These are phyloP conservation scores for Euura lappo DNA, from an alignment of 1,140 invertebrate genomes.

Conservation along the genomic window DNA sequence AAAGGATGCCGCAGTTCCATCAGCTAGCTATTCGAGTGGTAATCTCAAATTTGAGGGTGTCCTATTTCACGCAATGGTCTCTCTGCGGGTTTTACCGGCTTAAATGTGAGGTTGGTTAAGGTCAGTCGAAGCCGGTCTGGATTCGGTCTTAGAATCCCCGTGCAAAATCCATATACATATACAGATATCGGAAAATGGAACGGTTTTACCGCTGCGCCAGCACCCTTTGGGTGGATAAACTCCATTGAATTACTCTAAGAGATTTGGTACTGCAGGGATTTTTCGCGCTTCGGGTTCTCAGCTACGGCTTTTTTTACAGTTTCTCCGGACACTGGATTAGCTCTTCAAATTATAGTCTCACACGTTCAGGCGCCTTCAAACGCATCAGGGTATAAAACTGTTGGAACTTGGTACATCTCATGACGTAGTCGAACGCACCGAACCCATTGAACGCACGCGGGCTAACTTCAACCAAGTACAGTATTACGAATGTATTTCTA, in stretches of 20 bases:
- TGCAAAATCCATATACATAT: neutral
- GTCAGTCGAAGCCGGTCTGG: neutral
- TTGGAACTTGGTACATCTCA: neutral
- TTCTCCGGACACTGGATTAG: no score
- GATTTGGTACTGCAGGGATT: neutral
- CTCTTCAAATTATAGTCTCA: neutral
- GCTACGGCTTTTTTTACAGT: neutral
- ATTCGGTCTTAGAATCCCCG: neutral
- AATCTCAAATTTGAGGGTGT: slow-evolving; percentile 4
- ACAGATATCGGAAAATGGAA: neutral
- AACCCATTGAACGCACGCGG: neutral
- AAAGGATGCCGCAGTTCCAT: neutral
- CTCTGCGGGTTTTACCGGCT: neutral
- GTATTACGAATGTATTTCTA: neutral
- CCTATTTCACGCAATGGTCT: neutral
- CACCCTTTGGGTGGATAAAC: slow-evolving; percentile 4
- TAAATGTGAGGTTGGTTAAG: neutral
- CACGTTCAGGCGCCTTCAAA: no score
- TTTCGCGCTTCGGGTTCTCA: neutral
- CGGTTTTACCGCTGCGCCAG: neutral
- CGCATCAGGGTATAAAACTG: neutral
- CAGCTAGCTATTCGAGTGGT: neutral
- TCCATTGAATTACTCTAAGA: neutral
- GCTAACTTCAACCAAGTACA: neutral
- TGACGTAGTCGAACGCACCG: neutral